Percentiles rank a stretch among this genome's conserved stretches.
These are phyloP conservation scores for Rhinoptilus africanus DNA, from an alignment of 2,113 vertebrate genomes.

Conservation along the genomic window DNA sequence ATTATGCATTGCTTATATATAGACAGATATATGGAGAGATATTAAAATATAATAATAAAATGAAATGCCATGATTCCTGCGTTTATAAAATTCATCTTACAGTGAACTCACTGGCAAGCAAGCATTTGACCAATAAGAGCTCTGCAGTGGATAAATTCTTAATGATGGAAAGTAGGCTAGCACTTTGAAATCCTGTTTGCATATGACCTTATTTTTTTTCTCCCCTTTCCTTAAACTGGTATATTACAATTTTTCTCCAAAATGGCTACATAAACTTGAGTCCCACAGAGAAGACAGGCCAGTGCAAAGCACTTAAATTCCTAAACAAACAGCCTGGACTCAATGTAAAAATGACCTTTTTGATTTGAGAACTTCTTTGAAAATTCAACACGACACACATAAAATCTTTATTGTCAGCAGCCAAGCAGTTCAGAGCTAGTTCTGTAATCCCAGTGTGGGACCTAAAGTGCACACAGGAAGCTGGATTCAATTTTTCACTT, in stretches of 20 bases:
- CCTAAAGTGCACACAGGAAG: conserved; percentile 50
- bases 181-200: conserved; percentile 32
- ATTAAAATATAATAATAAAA: neutral
- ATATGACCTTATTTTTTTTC: conserved; percentile 23
- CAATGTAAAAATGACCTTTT: conserved; percentile 54
- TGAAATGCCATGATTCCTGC: neutral
- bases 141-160: conserved; percentile 37
- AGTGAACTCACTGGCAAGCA: neutral
- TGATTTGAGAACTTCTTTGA: conserved; percentile 44
- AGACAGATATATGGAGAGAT: neutral
- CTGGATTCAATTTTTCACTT: conserved; percentile 68
- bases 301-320: conserved; percentile 50
- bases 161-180: conserved; percentile 34
- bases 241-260: neutral
- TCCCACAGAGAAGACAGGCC: neutral
- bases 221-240: neutral
- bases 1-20: neutral
- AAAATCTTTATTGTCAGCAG: conserved; percentile 66
- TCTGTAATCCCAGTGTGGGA: conserved; percentile 51
- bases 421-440: conserved; percentile 34
- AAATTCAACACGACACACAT: conserved; percentile 60
- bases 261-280: neutral
- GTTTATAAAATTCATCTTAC: neutral
- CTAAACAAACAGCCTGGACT: conserved; percentile 52
- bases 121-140: neutral